Conservation (phyloP, 53 echinoderm and acorn worm genomes). For the Paracentrotus lividus region DNA sequence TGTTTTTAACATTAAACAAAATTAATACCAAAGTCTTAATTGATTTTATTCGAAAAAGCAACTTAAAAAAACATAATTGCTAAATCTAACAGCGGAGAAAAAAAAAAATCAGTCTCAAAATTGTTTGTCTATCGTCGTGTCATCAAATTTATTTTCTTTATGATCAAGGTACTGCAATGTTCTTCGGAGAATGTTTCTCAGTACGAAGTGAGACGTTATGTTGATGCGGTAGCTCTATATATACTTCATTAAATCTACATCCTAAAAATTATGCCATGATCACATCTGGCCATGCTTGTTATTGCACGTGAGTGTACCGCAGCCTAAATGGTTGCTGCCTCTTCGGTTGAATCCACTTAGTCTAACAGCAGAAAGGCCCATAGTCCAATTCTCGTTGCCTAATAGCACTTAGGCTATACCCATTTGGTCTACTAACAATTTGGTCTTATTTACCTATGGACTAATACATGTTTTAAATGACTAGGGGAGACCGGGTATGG, state of each 20-base stretch:
- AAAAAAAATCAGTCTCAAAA: neutral
- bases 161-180: conserved; percentile 42
- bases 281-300: too few species aligned
- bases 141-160: neutral
- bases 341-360: too few species aligned
- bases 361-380: too few species aligned
- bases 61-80: neutral
- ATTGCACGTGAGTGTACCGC: too few species aligned
- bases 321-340: too few species aligned
- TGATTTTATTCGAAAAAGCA: neutral
- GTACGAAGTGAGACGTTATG: neutral
- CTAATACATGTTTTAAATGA: too few species aligned
- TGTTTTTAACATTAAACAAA: neutral
- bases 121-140: neutral
- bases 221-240: neutral
- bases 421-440: too few species aligned
- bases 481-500: too few species aligned
- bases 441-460: too few species aligned
- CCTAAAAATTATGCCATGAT: too few species aligned
- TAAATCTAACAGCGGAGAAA: neutral
- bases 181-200: neutral
- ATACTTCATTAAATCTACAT: neutral
- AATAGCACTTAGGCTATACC: too few species aligned
- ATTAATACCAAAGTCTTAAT: neutral
- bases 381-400: too few species aligned